phyloP scores from a whole-genome alignment of 2,888 invertebrate genomes.

The Venustoraphidia nigricollis region DNA sequence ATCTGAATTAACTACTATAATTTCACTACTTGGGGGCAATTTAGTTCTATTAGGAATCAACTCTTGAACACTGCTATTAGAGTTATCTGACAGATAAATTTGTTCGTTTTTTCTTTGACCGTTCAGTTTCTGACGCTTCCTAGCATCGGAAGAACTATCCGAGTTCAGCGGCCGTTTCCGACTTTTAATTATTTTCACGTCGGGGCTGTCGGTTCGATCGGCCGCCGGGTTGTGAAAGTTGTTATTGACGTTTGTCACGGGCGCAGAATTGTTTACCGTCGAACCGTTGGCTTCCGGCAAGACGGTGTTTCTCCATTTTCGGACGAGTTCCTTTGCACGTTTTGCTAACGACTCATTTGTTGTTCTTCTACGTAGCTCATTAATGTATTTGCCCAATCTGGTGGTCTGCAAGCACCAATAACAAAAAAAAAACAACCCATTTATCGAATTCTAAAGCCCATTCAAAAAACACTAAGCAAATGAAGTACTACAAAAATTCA shows the following conservation, averaged over 20 bases:
- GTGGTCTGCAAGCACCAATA: constrained; percentile 56
- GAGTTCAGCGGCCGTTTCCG: background rate
- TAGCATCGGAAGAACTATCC: background rate
- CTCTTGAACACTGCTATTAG: constrained; percentile 29
- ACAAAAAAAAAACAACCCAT: background rate
- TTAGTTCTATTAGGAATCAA: constrained; percentile 15
- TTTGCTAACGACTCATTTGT: constrained; percentile 71
- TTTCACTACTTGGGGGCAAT: constrained; percentile 5
- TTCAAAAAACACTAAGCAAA: background rate
- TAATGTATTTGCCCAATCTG: constrained; percentile 85
- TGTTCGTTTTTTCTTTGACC: constrained; percentile 24
- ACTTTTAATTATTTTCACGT: constrained; percentile 24
- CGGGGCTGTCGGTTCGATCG: constrained; percentile 18
- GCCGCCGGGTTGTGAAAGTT: constrained; percentile 13
- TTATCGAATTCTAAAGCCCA: background rate
- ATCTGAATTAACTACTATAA: constrained; percentile 26
- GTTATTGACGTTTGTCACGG: constrained; percentile 13
- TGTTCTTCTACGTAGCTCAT: constrained; percentile 78
- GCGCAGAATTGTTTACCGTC: constrained; percentile 8
- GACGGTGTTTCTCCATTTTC: constrained; percentile 83
- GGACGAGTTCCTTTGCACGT: constrained; percentile 80
- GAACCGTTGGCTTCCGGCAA: constrained; percentile 35
- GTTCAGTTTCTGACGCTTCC: constrained; percentile 30
- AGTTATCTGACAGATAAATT: constrained; percentile 26
- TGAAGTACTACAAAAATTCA: constrained; percentile 20